A percentile compares a stretch with the other conserved stretches of the same genome.
Evolutionary conservation across 2,113 vertebrate genomes (phyloP).

Genomic region (Silurus glanis): DNA sequence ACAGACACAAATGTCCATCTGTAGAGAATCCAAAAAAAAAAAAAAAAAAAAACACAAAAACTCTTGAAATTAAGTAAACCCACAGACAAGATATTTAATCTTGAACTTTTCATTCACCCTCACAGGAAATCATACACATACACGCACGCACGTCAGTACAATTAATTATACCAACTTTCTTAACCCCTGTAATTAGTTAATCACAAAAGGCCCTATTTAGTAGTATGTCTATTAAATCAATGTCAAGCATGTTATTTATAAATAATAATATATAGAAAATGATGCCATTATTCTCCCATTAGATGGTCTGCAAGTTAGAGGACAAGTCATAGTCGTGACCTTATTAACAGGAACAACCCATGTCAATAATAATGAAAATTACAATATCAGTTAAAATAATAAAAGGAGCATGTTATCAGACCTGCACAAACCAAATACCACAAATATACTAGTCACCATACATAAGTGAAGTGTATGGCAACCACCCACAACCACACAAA

Average conservation of each 20-base stretch:
- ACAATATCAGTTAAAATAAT: constrained; percentile 9
- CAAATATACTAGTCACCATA: constrained; percentile 18
- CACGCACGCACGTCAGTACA: neutral
- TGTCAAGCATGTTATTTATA: constrained; percentile 11
- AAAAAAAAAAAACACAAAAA: neutral
- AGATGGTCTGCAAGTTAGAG: neutral
- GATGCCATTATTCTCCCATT: neutral
- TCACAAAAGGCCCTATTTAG: constrained; percentile 9
- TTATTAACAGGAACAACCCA: constrained; percentile 1
- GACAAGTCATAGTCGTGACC: neutral
- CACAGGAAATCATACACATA: neutral
- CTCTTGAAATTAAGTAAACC: constrained; percentile 7
- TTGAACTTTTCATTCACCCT: constrained; percentile 6
- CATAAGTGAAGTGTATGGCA: neutral
- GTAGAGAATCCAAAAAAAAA: neutral
- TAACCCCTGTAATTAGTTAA: neutral
- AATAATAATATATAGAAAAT: constrained; percentile 4
- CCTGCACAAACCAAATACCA: constrained; percentile 15
- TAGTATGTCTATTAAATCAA: constrained; percentile 2
- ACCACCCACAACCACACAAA: constrained; percentile 24
- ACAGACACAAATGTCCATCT: neutral
- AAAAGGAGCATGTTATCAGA: neutral
- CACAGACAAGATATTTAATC: constrained; percentile 17
- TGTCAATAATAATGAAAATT: neutral
- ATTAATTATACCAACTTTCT: neutral